Evolutionary conservation across 2,797 vertebrate species (phyloP).

Genomic region (Ctenopoma multispine): DNA sequence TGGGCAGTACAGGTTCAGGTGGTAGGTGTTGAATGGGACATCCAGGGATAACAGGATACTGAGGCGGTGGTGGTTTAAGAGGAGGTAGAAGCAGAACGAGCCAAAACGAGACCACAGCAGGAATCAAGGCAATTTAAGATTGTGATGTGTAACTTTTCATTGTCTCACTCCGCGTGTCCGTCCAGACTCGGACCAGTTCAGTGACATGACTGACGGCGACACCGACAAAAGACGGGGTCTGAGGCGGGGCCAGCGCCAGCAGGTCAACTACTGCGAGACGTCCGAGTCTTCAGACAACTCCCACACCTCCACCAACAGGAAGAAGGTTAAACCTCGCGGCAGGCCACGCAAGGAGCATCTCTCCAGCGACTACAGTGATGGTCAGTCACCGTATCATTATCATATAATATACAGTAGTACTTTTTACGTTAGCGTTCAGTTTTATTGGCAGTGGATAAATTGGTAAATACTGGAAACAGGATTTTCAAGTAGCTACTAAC

Average conservation of each 20-base stretch:
- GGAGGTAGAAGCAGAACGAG: no score
- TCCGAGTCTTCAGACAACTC: slow-evolving; percentile 93
- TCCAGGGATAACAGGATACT: no score
- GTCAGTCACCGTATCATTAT: slow-evolving; percentile 75
- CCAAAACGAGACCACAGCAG: no score
- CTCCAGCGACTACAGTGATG: slow-evolving; percentile 94
- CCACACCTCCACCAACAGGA: slow-evolving; percentile 76
- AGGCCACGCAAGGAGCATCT: slow-evolving; percentile 86
- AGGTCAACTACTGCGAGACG: slow-evolving; percentile 98
- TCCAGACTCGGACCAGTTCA: slow-evolving; percentile 91
- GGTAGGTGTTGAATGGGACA: no score
- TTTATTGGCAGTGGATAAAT: neutral
- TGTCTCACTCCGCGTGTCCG: neutral
- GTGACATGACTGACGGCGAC: slow-evolving; percentile 90
- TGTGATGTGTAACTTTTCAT: neutral
- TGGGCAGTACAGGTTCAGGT: no score
- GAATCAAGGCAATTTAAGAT: no score
- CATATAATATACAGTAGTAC: no score
- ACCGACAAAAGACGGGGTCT: slow-evolving; percentile 91
- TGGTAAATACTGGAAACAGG: neutral
- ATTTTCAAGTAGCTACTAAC: neutral
- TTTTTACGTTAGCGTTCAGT: no score
- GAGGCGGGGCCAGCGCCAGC: slow-evolving; percentile 91
- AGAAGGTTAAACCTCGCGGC: slow-evolving; percentile 80
- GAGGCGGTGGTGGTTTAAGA: no score